Evolutionary conservation across 2,113 vertebrate genomes (phyloP).

Genomic region (Ctenodactylus gundi): DNA sequence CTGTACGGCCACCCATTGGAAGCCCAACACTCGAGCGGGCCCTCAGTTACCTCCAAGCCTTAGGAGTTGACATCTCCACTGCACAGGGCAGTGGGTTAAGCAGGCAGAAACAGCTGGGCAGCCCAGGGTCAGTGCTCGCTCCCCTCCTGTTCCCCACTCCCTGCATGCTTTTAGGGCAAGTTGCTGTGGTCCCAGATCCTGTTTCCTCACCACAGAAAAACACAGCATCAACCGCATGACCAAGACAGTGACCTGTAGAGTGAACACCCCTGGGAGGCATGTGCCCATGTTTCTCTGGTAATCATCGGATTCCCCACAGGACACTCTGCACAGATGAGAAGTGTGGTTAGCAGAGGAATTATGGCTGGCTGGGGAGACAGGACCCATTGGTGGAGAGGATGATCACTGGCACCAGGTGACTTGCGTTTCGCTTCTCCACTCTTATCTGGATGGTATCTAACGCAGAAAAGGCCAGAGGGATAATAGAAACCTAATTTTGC

Average conservation of each 20-base stretch:
- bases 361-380: neutral
- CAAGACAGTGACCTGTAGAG: neutral
- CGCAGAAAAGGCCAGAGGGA: neutral
- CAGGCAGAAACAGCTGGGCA: neutral
- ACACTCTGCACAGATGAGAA: neutral
- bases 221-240: neutral
- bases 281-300: neutral
- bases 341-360: neutral
- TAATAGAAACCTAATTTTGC: neutral
- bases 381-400: neutral
- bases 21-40: neutral
- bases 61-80: neutral
- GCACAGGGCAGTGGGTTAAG: too few relatives aligned
- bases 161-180: neutral
- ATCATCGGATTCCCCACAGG: neutral
- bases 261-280: neutral
- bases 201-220: neutral
- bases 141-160: neutral
- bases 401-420: neutral
- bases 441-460: neutral
- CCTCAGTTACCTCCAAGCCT: neutral
- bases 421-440: neutral
- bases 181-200: neutral
- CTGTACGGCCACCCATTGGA: neutral
- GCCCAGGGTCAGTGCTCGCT: neutral